These are phyloP conservation scores for Hippocampus abdominalis DNA, from an alignment of 2,113 vertebrate species.

Conservation along the genomic window DNA sequence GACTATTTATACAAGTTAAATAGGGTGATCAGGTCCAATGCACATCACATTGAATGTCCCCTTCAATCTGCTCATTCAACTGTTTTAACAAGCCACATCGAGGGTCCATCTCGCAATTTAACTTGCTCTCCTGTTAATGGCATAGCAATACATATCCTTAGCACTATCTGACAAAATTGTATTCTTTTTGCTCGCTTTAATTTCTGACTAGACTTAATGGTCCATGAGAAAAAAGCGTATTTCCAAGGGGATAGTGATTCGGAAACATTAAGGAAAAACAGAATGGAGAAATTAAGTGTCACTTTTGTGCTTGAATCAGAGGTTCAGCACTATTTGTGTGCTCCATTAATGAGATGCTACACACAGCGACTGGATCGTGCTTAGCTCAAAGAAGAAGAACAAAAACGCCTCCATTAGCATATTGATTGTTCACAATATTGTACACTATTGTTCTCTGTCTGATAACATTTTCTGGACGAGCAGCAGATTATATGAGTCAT, in stretches of 20 bases:
- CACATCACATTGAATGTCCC: slow-evolving; percentile 42
- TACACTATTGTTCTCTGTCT: not conserved
- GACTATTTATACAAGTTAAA: slow-evolving; percentile 51
- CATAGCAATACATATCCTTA: slow-evolving; percentile 10
- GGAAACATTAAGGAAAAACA: not conserved
- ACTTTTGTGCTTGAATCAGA: slow-evolving; percentile 1
- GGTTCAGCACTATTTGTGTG: not conserved
- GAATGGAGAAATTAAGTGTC: not conserved
- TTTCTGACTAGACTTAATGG: slow-evolving; percentile 15
- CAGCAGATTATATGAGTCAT: not conserved
- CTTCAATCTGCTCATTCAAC: slow-evolving; percentile 54
- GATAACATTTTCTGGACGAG: not conserved
- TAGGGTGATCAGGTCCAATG: slow-evolving; percentile 40
- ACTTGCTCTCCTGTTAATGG: slow-evolving; percentile 13
- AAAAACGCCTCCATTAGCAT: not conserved
- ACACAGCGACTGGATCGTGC: not conserved
- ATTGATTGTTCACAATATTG: not conserved
- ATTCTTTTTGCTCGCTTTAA: slow-evolving; percentile 10
- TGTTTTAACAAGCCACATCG: slow-evolving; percentile 56
- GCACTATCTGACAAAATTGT: slow-evolving; percentile 9
- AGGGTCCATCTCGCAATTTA: slow-evolving; percentile 13
- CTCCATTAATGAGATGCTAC: slow-evolving; percentile 6
- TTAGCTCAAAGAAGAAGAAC: not conserved
- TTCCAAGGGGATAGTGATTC: slow-evolving; percentile 3
- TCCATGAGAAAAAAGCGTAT: not conserved